Conservation (phyloP, 1,140 invertebrate species). For the Brachionus paranguensis region DNA sequence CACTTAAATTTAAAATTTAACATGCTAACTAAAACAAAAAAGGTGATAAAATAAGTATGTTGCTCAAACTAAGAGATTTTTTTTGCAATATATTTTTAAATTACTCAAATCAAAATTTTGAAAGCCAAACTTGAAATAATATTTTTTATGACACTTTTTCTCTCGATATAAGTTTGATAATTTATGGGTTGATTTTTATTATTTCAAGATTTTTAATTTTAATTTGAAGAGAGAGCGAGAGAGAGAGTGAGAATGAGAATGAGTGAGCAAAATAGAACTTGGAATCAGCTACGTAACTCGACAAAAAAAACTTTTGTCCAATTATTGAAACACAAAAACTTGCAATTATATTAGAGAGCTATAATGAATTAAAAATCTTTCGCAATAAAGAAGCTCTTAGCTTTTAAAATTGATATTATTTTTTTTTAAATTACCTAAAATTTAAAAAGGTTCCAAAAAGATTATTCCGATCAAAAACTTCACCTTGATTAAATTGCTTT, state of each 20-base stretch:
- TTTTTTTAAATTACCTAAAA: not conserved
- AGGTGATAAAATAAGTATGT: not conserved
- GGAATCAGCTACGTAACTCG: not conserved
- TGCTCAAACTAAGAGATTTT: not conserved
- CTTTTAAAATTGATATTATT: slow-evolving; percentile 22
- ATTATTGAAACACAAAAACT: slow-evolving; percentile 35
- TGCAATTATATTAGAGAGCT: slow-evolving; percentile 38
- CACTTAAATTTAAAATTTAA: not conserved
- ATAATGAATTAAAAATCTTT: slow-evolving; percentile 14
- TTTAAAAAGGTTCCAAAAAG: not conserved
- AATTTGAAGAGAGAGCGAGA: not conserved
- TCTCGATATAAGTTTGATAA: slow-evolving; percentile 29
- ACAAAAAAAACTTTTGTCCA: slow-evolving; percentile 33
- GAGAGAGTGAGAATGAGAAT: not conserved
- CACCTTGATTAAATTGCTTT: slow-evolving; percentile 29
- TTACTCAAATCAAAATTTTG: slow-evolving; percentile 11
- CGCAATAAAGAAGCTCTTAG: slow-evolving; percentile 34
- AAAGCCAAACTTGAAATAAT: slow-evolving; percentile 27
- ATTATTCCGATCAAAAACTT: slow-evolving; percentile 11
- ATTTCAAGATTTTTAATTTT: slow-evolving; percentile 26
- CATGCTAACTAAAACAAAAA: not conserved
- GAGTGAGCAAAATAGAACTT: not conserved
- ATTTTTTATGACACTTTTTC: slow-evolving; percentile 20
- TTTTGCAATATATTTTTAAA: not conserved
- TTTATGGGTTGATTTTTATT: slow-evolving; percentile 36